Evolutionary conservation across 2,113 vertebrate species (phyloP).

Genomic region (Scopus umbretta): DNA sequence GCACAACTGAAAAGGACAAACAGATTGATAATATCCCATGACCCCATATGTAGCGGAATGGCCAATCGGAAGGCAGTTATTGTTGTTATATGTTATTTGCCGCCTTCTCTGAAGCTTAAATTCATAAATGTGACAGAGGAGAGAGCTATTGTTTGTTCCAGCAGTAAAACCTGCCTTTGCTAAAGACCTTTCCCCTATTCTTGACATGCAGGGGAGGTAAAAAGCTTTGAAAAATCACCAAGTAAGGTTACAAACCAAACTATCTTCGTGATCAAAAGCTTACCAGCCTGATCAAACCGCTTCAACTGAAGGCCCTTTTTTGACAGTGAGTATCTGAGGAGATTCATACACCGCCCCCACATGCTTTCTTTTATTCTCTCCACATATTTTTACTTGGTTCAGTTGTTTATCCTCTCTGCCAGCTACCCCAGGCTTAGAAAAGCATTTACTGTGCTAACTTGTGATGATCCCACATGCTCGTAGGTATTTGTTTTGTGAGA

Average conservation of each 20-base stretch:
- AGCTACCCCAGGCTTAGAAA: not conserved
- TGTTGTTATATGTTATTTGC: slow-evolving; percentile 11
- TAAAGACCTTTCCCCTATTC: not conserved
- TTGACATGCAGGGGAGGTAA: not conserved
- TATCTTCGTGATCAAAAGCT: not conserved
- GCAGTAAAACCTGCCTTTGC: slow-evolving; percentile 12
- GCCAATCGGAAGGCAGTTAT: not conserved
- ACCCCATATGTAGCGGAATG: not conserved
- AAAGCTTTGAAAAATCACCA: slow-evolving; percentile 45
- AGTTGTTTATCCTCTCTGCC: not conserved
- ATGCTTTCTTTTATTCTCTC: not conserved
- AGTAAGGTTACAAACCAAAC: not conserved
- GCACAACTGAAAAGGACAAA: not conserved
- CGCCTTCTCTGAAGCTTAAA: slow-evolving; percentile 18
- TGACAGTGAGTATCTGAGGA: not conserved
- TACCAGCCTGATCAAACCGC: not conserved
- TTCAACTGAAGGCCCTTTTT: not conserved
- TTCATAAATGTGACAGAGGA: slow-evolving; percentile 10
- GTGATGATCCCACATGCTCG: not conserved
- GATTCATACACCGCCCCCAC: not conserved
- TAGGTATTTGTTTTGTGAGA: not conserved
- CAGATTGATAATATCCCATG: not conserved
- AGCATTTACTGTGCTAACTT: not conserved
- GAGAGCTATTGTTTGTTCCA: slow-evolving; percentile 28
- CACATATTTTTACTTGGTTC: not conserved